Base-by-base conservation (phyloP, 2,113 vertebrate species). In the Picathartes gymnocephalus region DNA sequence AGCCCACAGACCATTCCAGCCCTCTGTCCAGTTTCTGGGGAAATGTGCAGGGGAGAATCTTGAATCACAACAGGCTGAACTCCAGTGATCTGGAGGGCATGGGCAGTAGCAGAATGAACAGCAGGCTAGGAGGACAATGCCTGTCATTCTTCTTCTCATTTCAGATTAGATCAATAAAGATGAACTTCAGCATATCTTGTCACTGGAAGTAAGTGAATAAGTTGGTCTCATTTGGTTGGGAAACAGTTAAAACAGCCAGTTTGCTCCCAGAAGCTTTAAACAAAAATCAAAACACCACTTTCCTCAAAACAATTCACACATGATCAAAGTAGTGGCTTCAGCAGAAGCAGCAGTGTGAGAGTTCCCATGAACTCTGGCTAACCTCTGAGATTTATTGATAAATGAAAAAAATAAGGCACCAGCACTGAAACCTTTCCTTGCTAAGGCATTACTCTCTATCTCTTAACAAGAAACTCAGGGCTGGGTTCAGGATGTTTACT, bases 381-480 rank as follows among this genome's bases (percentile, higher is more conserved):
- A 96, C 96, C 95, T 85, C 80, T 79, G 88, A 95, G 83, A 93
- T 93, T 78, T 93, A 95, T 84, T 72, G 86, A 92, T 94, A 96
- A 96, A 88, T 53, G 73, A 65, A 87, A 88, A 95, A 93, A 93
- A 81, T 79, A 90, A 77, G 77, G 61, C 62, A 33, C 81, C 58
- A 56, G 70, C 51, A 48, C 68, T 73, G 66, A 86, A 86, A 82
- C 65, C 71, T 81, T 81, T 31, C n/a, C 65, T 85, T 74, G 57
- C 51, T 81, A 35, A 47, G 76, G 50, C 64, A 23, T 37, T 88
- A 5, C 31, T 40, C n/a, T 84, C 5, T 6, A 7, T 81, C 15
- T 14, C 14, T 53, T 78, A 86, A 51, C 35, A 56, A 79, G 53
- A 91, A 89, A n/a, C 44, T 17, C 35, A 24, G 68, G 74, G 58